These are phyloP conservation scores for Uria lomvia DNA, from an alignment of 2,113 vertebrate genomes.

Conservation along the genomic window DNA sequence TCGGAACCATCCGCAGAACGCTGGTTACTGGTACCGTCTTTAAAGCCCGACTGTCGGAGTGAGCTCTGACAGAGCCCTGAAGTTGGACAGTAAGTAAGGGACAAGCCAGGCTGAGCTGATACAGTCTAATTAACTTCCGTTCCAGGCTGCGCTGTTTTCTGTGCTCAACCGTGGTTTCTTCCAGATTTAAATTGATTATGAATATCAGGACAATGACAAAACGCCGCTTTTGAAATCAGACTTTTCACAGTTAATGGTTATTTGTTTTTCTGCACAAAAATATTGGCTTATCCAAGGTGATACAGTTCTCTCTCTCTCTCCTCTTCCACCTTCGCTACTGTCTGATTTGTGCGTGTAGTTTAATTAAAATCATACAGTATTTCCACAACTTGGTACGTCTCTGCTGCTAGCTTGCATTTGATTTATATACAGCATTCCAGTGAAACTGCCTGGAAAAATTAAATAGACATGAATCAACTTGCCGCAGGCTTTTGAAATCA, in stretches of 20 bases:
- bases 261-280: conserved; percentile 29
- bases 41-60: neutral
- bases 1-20: neutral
- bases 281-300: neutral
- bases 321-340: neutral
- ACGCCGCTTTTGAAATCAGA: conserved; percentile 14
- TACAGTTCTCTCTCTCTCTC: neutral
- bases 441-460: conserved; percentile 68
- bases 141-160: neutral
- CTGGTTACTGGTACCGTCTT: neutral
- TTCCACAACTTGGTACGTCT: conserved; percentile 3
- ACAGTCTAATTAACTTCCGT: neutral
- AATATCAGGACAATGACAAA: conserved; percentile 17
- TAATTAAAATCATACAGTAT: conserved; percentile 56
- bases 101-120: neutral
- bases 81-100: neutral
- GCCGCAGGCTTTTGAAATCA: conserved; percentile 53
- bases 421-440: conserved; percentile 54
- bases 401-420: conserved; percentile 29
- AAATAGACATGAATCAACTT: conserved; percentile 65
- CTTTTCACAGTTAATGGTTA: conserved; percentile 28
- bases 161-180: neutral
- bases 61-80: neutral
- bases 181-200: conserved; percentile 48
- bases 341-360: conserved; percentile 48